These are phyloP conservation scores for Oryzias sinensis DNA, from an alignment of 2,797 vertebrate species.

Conservation along the genomic window DNA sequence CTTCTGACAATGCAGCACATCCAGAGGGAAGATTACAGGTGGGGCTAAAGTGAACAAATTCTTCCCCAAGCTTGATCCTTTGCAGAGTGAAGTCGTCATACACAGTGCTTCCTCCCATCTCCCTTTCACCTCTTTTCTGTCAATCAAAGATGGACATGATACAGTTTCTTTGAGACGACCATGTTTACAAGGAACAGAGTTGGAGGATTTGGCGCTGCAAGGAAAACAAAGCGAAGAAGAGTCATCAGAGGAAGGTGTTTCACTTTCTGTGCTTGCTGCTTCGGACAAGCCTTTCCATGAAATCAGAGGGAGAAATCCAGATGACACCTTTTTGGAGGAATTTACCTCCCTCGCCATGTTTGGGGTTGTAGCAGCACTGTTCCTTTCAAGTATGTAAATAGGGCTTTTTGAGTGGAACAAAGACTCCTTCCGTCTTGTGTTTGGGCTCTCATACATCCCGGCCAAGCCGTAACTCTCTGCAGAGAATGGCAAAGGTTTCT, in stretches of 20 bases:
- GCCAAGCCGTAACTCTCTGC: slow-evolving; percentile 65
- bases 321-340: slow-evolving; percentile 31
- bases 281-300: slow-evolving; percentile 46
- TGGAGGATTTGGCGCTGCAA: slow-evolving; percentile 22
- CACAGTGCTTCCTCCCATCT: slow-evolving; percentile 9
- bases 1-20: slow-evolving; percentile 66
- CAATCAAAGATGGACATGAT: slow-evolving; percentile 43
- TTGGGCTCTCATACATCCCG: slow-evolving; percentile 71
- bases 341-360: slow-evolving; percentile 22
- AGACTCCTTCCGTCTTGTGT: slow-evolving; percentile 76
- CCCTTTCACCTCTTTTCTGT: slow-evolving; percentile 19
- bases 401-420: slow-evolving; percentile 70
- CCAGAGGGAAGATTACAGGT: slow-evolving; percentile 54
- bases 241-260: slow-evolving; percentile 64
- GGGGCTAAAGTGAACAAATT: slow-evolving; percentile 45
- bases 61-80: slow-evolving; percentile 13
- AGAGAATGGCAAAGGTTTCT: slow-evolving; percentile 60
- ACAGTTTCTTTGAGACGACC: slow-evolving; percentile 34
- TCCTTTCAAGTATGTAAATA: slow-evolving; percentile 57
- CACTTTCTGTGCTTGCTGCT: slow-evolving; percentile 48
- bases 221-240: slow-evolving; percentile 57
- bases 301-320: slow-evolving; percentile 36
- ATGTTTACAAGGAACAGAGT: slow-evolving; percentile 19
- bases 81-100: slow-evolving; percentile 21
- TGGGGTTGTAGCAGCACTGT: slow-evolving; percentile 18